Conservation (phyloP, 2,113 vertebrate species). For the Paracyprichromis sp. region DNA sequence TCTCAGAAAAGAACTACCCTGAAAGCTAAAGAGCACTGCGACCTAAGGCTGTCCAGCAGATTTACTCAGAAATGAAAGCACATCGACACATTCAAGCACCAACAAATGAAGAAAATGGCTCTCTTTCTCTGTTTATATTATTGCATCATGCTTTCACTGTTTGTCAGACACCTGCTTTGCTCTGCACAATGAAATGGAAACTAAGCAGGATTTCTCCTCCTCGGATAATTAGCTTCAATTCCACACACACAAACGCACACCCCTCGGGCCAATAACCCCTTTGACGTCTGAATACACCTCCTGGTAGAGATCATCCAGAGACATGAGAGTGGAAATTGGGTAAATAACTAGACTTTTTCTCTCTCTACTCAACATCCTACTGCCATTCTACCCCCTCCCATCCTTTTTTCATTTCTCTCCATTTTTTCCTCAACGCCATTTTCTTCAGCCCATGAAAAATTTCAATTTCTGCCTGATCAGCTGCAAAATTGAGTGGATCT, state of each 20-base stretch:
- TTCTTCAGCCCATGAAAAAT: conserved; percentile 9
- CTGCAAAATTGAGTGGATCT: conserved; percentile 38
- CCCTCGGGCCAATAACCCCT: background rate
- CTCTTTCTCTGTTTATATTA: background rate
- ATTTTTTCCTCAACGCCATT: background rate
- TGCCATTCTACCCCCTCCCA: background rate
- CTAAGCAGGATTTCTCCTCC: conserved; percentile 42
- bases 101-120: background rate
- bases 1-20: background rate
- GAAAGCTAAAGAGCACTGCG: background rate
- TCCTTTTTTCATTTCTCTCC: background rate
- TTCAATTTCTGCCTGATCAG: conserved; percentile 57
- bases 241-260: background rate
- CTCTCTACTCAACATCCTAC: background rate
- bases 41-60: background rate
- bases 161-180: background rate
- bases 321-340: background rate
- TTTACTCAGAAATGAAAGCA: background rate
- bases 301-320: background rate
- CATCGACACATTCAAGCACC: background rate
- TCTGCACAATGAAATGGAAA: conserved; percentile 18
- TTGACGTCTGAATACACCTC: background rate
- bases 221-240: conserved; percentile 39
- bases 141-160: background rate
- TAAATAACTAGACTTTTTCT: conserved; percentile 8